These are phyloP conservation scores for Spatulosminthurus flaviceps DNA, from an alignment of 2,888 invertebrate genomes.

Conservation along the genomic window DNA sequence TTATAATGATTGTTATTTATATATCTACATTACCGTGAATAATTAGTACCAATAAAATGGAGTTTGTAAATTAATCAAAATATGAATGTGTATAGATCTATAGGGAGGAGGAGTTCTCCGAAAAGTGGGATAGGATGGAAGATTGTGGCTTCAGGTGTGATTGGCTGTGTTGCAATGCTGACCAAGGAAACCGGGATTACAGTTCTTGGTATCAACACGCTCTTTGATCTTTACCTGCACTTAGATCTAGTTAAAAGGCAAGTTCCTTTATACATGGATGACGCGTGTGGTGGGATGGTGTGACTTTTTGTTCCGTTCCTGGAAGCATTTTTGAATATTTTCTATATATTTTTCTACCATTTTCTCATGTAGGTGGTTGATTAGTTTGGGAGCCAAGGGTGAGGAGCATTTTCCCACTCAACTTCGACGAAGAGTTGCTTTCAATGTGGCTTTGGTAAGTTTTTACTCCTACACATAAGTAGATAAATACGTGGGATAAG, in stretches of 20 bases:
- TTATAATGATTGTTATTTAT: too few species aligned
- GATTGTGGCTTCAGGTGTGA: constrained; percentile 55
- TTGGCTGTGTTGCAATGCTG: constrained; percentile 82
- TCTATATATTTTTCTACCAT: too few species aligned
- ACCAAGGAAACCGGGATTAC: constrained; percentile 89
- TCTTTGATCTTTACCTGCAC: constrained; percentile 79
- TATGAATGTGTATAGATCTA: constrained; percentile 16
- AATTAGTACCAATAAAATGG: too few species aligned
- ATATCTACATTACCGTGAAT: too few species aligned
- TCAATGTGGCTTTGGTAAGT: constrained; percentile 57
- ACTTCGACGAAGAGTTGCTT: constrained; percentile 51
- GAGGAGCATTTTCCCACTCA: constrained; percentile 49
- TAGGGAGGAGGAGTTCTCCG: not conserved
- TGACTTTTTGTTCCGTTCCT: too few species aligned
- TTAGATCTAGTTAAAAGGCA: constrained; percentile 77
- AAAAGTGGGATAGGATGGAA: constrained; percentile 51
- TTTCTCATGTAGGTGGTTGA: too few species aligned
- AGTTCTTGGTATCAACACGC: constrained; percentile 78
- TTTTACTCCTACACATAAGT: too few species aligned
- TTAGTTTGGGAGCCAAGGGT: constrained; percentile 34
- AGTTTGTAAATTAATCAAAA: too few species aligned
- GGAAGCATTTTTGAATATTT: too few species aligned
- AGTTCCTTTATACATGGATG: too few species aligned
- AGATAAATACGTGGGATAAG: too few species aligned
- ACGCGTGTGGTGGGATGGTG: too few species aligned